These are phyloP conservation scores for Scelioninae gen. 1 DNA, from an alignment of 2,888 invertebrate species.

Conservation along the genomic window DNA sequence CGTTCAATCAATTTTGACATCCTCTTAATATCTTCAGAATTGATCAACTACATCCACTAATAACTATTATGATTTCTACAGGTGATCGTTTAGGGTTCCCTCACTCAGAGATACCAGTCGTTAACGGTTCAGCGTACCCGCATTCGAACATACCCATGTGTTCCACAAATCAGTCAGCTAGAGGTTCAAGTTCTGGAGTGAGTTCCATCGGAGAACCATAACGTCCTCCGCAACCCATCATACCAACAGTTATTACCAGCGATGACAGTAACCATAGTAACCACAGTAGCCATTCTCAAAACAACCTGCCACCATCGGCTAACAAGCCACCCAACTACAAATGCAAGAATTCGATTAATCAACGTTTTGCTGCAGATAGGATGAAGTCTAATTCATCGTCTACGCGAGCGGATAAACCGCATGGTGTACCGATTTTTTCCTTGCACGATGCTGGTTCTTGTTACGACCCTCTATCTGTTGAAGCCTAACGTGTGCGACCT, in stretches of 20 bases:
- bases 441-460: constrained; percentile 94
- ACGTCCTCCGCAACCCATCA: constrained; percentile 77
- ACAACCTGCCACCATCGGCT: constrained; percentile 29
- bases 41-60: too few species aligned
- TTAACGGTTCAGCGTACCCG: constrained; percentile 73
- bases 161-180: constrained; percentile 80
- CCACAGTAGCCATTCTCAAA: constrained; percentile 81
- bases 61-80: too few species aligned
- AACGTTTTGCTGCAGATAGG: constrained; percentile 89
- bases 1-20: too few species aligned
- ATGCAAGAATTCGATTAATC: constrained; percentile 97
- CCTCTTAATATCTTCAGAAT: too few species aligned
- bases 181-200: constrained; percentile 82
- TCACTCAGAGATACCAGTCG: constrained; percentile 79
- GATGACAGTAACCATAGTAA: constrained; percentile 83
- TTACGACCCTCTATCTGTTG: constrained; percentile 94
- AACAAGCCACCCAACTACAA: constrained; percentile 89
- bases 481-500: constrained; percentile 89
- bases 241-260: constrained; percentile 83
- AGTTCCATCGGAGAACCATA: constrained; percentile 81
- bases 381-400: constrained; percentile 82
- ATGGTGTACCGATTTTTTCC: constrained; percentile 94
- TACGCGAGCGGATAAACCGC: constrained; percentile 76
- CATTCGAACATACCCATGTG: constrained; percentile 79
- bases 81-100: constrained; percentile 83